A percentile compares a stretch with the other conserved stretches of the same genome.
Conservation (phyloP, 2,888 invertebrate species). For the Ptilodon capucinus region DNA sequence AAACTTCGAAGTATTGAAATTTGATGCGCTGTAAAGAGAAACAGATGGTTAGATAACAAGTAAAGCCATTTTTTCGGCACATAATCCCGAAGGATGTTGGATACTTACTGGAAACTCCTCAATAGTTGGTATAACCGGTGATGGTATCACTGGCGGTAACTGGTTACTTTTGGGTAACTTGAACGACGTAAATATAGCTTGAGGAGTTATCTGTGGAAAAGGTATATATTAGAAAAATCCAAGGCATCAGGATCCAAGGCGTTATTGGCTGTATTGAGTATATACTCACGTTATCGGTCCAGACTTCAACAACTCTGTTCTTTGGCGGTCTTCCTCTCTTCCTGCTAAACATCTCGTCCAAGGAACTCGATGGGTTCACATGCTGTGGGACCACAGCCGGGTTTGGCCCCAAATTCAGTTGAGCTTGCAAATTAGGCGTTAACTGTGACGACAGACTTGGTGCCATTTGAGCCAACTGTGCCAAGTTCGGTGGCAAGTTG, state of each 20-base stretch:
- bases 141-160: constrained; percentile 62
- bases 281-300: constrained; percentile 89
- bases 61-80: constrained; percentile 2
- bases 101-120: constrained; percentile 77
- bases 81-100: background rate
- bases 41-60: constrained; percentile 1
- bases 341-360: constrained; percentile 95
- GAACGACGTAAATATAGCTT: constrained; percentile 96
- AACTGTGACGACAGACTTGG: constrained; percentile 69
- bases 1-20: constrained; percentile 85
- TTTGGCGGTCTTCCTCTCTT: constrained; percentile 98
- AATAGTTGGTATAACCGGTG: constrained; percentile 67
- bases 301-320: constrained; percentile 95
- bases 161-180: constrained; percentile 90
- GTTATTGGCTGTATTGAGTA: background rate
- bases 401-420: constrained; percentile 66
- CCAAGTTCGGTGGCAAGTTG: constrained; percentile 71
- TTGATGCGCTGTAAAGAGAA: constrained; percentile 72
- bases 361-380: constrained; percentile 84
- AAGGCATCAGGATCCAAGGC: background rate
- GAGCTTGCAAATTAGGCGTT: constrained; percentile 72
- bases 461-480: constrained; percentile 75
- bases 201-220: constrained; percentile 85
- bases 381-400: constrained; percentile 66
- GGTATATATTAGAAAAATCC: background rate